These are phyloP conservation scores for Autographa gamma DNA, from an alignment of 2,888 invertebrate genomes.

Conservation along the genomic window DNA sequence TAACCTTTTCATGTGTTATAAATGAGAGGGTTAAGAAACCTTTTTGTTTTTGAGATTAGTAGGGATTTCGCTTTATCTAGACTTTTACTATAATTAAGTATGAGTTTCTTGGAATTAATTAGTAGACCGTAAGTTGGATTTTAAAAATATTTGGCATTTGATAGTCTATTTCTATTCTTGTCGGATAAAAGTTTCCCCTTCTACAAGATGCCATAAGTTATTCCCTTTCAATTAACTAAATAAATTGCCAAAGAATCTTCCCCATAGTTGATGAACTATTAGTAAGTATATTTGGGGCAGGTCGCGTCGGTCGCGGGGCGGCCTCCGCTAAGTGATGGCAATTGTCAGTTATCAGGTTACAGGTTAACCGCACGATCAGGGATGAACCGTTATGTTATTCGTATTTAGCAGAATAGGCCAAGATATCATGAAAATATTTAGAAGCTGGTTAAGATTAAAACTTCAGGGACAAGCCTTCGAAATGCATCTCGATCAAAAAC, in stretches of 20 bases:
- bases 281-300: conserved; percentile 41
- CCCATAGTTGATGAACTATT: conserved; percentile 38
- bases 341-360: conserved; percentile 72
- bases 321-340: conserved; percentile 65
- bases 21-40: background rate
- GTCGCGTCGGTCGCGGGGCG: conserved; percentile 38
- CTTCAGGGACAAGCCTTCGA: too few species aligned
- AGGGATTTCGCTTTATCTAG: too few species aligned
- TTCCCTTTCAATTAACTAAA: conserved; percentile 7
- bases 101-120: too few species aligned
- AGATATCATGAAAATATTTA: too few species aligned
- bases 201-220: background rate
- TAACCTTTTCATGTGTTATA: background rate
- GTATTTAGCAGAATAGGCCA: too few species aligned
- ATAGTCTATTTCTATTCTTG: too few species aligned
- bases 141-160: too few species aligned
- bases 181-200: background rate
- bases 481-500: too few species aligned
- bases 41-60: background rate
- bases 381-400: conserved; percentile 17
- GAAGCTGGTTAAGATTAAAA: too few species aligned
- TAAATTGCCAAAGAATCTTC: conserved; percentile 19
- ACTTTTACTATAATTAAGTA: too few species aligned
- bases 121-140: too few species aligned
- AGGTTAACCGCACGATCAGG: conserved; percentile 28